phyloP scores from a whole-genome alignment of 2,888 invertebrate genomes.

The Rhopalosiphum nymphaeae region DNA sequence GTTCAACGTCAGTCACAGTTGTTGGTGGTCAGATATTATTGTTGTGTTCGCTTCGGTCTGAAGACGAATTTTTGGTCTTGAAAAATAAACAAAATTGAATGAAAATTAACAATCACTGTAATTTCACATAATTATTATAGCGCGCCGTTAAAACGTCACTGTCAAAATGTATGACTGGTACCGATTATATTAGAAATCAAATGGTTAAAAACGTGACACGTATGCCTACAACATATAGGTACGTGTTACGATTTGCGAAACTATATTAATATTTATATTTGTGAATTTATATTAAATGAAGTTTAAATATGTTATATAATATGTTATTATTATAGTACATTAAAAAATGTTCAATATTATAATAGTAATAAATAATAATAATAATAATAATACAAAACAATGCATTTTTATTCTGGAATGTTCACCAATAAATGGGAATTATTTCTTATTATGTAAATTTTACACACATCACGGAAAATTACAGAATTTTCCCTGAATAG shows the following conservation, averaged over 20 bases:
- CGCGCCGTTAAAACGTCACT: neutral
- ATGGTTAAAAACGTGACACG: neutral
- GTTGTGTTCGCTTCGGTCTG: neutral
- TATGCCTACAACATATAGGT: neutral
- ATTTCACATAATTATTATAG: neutral
- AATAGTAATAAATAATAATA: neutral
- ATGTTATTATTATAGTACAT: neutral
- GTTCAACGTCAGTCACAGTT: neutral
- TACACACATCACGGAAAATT: neutral
- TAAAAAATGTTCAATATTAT: neutral
- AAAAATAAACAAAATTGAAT: constrained; percentile 3
- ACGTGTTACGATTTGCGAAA: neutral
- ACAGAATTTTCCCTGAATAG: neutral
- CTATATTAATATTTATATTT: too few species aligned
- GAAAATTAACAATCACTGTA: neutral
- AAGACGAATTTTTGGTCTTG: neutral
- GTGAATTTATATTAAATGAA: too few species aligned
- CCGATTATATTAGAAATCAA: neutral
- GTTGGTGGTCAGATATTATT: neutral
- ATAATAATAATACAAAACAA: neutral
- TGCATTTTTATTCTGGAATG: neutral
- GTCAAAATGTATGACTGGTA: neutral
- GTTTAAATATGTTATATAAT: neutral
- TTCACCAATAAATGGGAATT: neutral
- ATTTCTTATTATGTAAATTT: neutral